Percentiles rank a stretch among this genome's conserved stretches.
Evolutionary conservation across 2,113 vertebrate species (phyloP).

Genomic region (Poecile atricapillus): DNA sequence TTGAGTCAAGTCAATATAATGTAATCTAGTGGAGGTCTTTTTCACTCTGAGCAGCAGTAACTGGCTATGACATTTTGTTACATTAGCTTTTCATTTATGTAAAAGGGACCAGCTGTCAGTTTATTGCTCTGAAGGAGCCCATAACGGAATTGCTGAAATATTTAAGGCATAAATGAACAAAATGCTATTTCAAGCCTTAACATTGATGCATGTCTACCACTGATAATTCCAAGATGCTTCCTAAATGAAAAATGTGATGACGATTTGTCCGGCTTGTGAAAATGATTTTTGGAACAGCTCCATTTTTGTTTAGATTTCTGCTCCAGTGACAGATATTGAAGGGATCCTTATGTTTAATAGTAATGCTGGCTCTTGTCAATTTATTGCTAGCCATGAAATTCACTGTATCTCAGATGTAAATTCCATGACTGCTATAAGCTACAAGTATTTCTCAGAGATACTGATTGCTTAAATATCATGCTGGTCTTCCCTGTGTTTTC

Average conservation of each 20-base stretch:
- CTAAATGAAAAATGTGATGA: background rate
- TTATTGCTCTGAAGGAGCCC: constrained; percentile 32
- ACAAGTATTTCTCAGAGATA: background rate
- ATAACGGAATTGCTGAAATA: constrained; percentile 57
- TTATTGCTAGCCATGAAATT: background rate
- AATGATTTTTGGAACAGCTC: background rate
- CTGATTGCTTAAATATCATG: background rate
- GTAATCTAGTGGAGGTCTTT: background rate
- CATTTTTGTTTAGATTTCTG: background rate
- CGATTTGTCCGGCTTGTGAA: background rate
- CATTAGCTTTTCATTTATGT: background rate
- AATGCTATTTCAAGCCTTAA: constrained; percentile 11
- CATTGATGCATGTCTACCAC: background rate
- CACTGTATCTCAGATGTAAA: background rate
- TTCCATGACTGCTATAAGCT: background rate
- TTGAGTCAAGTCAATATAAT: background rate
- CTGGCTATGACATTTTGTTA: constrained; percentile 5
- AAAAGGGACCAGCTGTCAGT: constrained; percentile 24
- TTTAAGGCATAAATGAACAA: constrained; percentile 36
- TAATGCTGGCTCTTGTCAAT: background rate
- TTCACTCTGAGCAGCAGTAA: background rate
- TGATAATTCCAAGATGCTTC: background rate
- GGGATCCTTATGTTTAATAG: background rate
- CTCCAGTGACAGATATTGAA: background rate
- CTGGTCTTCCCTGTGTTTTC: background rate